phyloP scores from a whole-genome alignment of 2,113 vertebrate genomes.

The Micronisus gabar region DNA sequence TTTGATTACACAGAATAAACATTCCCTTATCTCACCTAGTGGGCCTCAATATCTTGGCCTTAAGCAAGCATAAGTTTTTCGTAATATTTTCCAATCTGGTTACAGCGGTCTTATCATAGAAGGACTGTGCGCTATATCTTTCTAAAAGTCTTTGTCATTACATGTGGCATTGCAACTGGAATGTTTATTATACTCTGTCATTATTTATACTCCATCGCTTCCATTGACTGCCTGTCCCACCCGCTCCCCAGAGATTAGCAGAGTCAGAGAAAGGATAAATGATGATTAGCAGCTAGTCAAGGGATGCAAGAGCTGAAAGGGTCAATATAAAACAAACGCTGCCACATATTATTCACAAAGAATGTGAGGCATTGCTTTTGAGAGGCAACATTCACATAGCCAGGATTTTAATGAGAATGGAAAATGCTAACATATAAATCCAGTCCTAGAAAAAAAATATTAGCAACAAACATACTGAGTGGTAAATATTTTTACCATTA shows the following conservation, averaged over 20 bases:
- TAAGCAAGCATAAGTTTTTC: not conserved
- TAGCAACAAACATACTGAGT: not conserved
- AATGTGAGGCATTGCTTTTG: not conserved
- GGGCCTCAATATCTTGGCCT: not conserved
- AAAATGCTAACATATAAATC: conserved; percentile 22
- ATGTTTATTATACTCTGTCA: not conserved
- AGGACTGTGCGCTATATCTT: not conserved
- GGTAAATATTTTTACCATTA: conserved; percentile 27
- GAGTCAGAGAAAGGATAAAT: not conserved
- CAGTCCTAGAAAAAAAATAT: not conserved
- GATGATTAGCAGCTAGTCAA: not conserved
- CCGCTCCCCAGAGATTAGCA: not conserved
- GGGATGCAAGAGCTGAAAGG: not conserved
- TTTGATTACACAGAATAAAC: not conserved
- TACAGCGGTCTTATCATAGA: not conserved
- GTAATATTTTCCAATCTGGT: not conserved
- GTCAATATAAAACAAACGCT: not conserved
- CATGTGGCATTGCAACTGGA: not conserved
- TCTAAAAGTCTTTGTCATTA: not conserved
- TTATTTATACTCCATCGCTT: not conserved
- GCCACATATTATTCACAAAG: not conserved
- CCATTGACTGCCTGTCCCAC: conserved; percentile 10
- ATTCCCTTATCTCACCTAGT: not conserved
- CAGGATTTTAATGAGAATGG: conserved; percentile 6
- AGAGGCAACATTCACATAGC: not conserved